Evolutionary conservation across 2,797 vertebrate genomes (phyloP), one percentile per base, ranked within the genome.

Genomic region (Pangasius sanitwongsei): DNA sequence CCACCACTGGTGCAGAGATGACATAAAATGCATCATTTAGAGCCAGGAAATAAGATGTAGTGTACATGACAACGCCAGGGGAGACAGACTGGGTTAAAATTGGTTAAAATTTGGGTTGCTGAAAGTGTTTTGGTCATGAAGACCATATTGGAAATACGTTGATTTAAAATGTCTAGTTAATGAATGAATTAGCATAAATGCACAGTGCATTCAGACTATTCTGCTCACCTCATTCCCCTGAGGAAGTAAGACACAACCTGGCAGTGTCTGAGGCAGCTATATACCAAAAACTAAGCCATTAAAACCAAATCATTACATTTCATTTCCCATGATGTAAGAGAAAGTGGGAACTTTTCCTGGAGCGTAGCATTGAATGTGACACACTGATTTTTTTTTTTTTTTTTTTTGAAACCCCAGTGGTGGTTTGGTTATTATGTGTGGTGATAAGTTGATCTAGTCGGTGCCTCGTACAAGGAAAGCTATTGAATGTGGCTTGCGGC

Each of bases 371-470:
- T 28, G 18, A 83, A 63, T 74, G 41, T 34, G 44, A 28, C 41
- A 87, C 23, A 20, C 77, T n/a, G 65, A 37, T 61, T 70, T 57
- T 59, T 55, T 34, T 6, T 44, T 44, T 72, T 48, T 77, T n/a
- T 28, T 3, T 44, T 1, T 16, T 28, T 4, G 1, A 67, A 84
- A 25, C 63, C 44, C 44, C 20, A 41, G n/a, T 69, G 44, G 13
- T 41, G 82, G 70, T 67, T 53, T 78, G 59, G 31, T 50, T 78
- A 55, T 50, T 72, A 50, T 34, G 31, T 67, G 20, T 67, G 87
- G 72, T 85, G 77, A 77, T 88, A 84, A 75, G 69, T 18, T 75
- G 55, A 74, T 88, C 37, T 13, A 37, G 81, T 88, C 55, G 34
- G 57, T 50, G 81, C 63, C 78, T 83, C 34, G 37, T 50, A 75